Evolutionary conservation across 2,888 invertebrate species (phyloP).

Genomic region (Agriopis aurantiaria): DNA sequence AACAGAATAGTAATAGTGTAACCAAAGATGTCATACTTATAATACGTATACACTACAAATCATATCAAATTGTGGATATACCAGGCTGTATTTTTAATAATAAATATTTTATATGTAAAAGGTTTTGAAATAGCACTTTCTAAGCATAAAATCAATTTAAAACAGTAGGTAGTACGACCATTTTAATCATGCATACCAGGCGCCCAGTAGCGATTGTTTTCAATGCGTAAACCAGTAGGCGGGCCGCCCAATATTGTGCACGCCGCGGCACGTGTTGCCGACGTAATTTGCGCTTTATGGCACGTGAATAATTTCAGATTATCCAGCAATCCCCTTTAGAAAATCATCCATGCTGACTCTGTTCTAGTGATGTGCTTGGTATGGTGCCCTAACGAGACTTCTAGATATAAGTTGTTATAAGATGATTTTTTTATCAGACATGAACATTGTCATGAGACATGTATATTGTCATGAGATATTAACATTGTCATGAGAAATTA

Average conservation of each 20-base stretch:
- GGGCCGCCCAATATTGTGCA: constrained; percentile 67
- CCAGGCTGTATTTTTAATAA: too few species aligned
- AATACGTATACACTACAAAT: too few species aligned
- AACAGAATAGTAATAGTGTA: too few species aligned
- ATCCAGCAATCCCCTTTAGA: constrained; percentile 57
- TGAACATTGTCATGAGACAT: too few species aligned
- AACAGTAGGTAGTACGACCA: neutral
- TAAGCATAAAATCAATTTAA: neutral
- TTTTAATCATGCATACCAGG: constrained; percentile 37
- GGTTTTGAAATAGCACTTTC: too few species aligned
- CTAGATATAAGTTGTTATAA: too few species aligned
- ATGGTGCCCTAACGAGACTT: neutral
- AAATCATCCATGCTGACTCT: constrained; percentile 33
- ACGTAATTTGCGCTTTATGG: constrained; percentile 83
- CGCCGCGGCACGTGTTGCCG: constrained; percentile 74
- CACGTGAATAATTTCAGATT: constrained; percentile 82
- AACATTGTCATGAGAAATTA: too few species aligned
- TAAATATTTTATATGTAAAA: too few species aligned
- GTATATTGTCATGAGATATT: too few species aligned
- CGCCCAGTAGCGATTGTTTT: constrained; percentile 68
- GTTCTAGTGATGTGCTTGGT: constrained; percentile 24
- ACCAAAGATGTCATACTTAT: too few species aligned
- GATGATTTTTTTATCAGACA: too few species aligned
- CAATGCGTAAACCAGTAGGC: constrained; percentile 59
- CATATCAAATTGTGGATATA: too few species aligned